phyloP scores from a whole-genome alignment of 2,888 invertebrate species.

The Agapostemon virescens region DNA sequence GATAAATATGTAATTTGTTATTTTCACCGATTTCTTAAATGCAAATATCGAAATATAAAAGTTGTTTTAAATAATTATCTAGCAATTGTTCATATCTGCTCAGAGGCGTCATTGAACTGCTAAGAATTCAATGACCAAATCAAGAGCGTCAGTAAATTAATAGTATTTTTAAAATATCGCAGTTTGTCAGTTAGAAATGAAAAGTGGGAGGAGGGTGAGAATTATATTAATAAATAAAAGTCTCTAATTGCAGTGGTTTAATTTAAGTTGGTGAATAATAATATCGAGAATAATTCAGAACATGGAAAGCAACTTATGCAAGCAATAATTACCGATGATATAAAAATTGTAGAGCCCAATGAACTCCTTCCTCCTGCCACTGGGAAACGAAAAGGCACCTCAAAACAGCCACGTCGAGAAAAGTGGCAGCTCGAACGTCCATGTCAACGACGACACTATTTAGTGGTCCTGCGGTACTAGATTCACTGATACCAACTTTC shows the following conservation, averaged over 20 bases:
- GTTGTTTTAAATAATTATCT: too few relatives aligned
- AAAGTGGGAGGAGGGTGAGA: too few relatives aligned
- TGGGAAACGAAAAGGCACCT: conserved; percentile 97
- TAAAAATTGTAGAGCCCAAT: conserved; percentile 96
- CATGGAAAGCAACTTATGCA: neutral
- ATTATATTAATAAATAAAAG: too few relatives aligned
- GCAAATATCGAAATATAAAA: too few relatives aligned
- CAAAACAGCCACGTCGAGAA: conserved; percentile 97
- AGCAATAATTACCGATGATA: conserved; percentile 87
- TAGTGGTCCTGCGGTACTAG: conserved; percentile 62
- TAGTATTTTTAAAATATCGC: neutral
- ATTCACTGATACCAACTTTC: conserved; percentile 54
- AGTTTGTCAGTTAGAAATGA: neutral
- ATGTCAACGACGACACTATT: conserved; percentile 60
- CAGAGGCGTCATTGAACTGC: too few relatives aligned
- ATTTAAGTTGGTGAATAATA: too few relatives aligned
- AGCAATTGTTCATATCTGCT: too few relatives aligned
- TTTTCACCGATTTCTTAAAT: too few relatives aligned
- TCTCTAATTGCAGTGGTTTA: too few relatives aligned
- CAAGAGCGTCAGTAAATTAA: too few relatives aligned
- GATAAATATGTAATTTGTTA: too few relatives aligned
- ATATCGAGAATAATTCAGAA: neutral
- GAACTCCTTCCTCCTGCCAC: conserved; percentile 99
- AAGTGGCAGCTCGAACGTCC: conserved; percentile 93
- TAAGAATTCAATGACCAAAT: too few relatives aligned